These are phyloP conservation scores for Thera obeliscata DNA, from an alignment of 2,888 invertebrate genomes.

Conservation along the genomic window DNA sequence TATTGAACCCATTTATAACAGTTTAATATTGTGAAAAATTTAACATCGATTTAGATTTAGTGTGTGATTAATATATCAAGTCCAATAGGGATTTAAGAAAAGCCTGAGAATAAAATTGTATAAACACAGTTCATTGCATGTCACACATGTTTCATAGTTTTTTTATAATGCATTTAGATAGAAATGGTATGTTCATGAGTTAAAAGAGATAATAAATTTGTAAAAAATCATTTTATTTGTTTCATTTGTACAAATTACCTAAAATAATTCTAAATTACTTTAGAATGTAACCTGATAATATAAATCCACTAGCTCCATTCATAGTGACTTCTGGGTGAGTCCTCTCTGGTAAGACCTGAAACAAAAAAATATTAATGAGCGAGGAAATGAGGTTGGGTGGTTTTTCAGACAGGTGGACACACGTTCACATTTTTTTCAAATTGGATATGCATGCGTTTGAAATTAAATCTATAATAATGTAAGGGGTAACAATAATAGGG, in stretches of 20 bases:
- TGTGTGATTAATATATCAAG: slow-evolving; percentile 31
- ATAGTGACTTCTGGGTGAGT: slow-evolving; percentile 98
- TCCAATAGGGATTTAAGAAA: slow-evolving; percentile 26
- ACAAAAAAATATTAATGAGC: slow-evolving; percentile 24
- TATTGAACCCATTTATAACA: slow-evolving; percentile 33
- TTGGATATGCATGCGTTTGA: too few relatives aligned
- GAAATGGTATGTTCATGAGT: slow-evolving; percentile 67
- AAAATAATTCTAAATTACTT: slow-evolving; percentile 56
- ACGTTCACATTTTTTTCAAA: too few relatives aligned
- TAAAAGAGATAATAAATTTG: slow-evolving; percentile 66
- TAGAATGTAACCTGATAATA: slow-evolving; percentile 89
- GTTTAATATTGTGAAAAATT: slow-evolving; percentile 38
- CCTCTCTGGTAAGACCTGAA: slow-evolving; percentile 88
- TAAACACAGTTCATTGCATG: slow-evolving; percentile 53
- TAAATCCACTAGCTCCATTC: slow-evolving; percentile 94
- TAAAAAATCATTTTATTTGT: slow-evolving; percentile 48
- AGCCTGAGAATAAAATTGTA: slow-evolving; percentile 41
- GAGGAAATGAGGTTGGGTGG: neutral
- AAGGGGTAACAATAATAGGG: neutral
- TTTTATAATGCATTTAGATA: slow-evolving; percentile 71
- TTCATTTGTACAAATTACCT: slow-evolving; percentile 36
- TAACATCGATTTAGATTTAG: slow-evolving; percentile 41
- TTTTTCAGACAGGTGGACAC: neutral
- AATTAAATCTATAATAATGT: too few relatives aligned
- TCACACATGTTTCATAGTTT: slow-evolving; percentile 60